Percentiles rank a stretch among this genome's conserved stretches.
phyloP scores from a whole-genome alignment of 1,140 invertebrate species.

The Drosophila ogumai region DNA sequence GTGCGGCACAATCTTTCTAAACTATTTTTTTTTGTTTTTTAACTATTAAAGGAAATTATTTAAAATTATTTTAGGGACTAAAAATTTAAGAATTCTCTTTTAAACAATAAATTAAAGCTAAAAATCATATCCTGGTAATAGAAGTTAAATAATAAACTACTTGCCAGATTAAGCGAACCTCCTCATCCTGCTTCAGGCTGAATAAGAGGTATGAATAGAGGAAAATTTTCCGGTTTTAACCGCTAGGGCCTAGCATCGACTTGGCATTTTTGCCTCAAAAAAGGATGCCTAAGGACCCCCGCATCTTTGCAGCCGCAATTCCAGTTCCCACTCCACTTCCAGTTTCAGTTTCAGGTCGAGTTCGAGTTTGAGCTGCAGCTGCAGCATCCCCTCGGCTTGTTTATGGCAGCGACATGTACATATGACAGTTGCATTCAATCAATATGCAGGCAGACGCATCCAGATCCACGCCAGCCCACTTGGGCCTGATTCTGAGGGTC shows the following conservation, averaged over 20 bases:
- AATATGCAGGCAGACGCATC: slow-evolving; percentile 59
- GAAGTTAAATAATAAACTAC: not conserved
- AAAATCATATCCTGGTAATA: not conserved
- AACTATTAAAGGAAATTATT: no score
- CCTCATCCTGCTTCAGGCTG: not conserved
- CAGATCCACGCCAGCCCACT: not conserved
- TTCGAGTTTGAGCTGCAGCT: slow-evolving; percentile 29
- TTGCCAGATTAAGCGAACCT: not conserved
- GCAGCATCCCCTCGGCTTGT: slow-evolving; percentile 45
- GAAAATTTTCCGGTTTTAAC: slow-evolving; percentile 25
- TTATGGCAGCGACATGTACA: slow-evolving; percentile 69
- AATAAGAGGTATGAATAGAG: slow-evolving; percentile 13
- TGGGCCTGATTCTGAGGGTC: not conserved
- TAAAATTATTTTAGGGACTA: not conserved
- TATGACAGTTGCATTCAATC: slow-evolving; percentile 77
- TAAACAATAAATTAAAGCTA: not conserved
- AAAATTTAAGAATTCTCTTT: not conserved
- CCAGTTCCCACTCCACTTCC: not conserved
- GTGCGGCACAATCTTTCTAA: not conserved
- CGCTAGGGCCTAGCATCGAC: slow-evolving; percentile 20
- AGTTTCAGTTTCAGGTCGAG: slow-evolving; percentile 9
- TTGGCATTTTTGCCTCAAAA: slow-evolving; percentile 59
- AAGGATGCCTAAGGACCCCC: not conserved
- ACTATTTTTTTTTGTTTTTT: no score
- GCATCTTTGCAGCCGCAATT: slow-evolving; percentile 7